phyloP scores from a whole-genome alignment of 2,113 vertebrate genomes.

The Actinemys pallida region DNA sequence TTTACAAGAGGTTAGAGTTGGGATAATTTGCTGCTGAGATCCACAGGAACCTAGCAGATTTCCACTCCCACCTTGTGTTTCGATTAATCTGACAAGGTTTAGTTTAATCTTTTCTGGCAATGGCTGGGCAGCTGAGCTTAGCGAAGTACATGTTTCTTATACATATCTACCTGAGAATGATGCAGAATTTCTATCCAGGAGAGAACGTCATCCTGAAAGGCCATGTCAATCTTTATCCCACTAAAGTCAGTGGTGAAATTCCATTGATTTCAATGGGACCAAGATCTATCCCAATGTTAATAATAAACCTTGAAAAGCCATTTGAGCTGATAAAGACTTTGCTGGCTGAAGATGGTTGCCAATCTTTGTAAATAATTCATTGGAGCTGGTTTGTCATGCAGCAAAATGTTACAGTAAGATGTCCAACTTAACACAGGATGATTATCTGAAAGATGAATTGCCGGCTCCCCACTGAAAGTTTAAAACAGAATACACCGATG shows the following conservation, averaged over 20 bases:
- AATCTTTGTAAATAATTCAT: constrained; percentile 62
- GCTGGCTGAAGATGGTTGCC: constrained; percentile 25
- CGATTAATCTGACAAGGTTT: background rate
- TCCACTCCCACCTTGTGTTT: background rate
- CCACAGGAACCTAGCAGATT: rapidly evolving
- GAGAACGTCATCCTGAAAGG: background rate
- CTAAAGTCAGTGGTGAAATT: constrained; percentile 28
- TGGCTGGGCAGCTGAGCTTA: background rate
- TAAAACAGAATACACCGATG: constrained; percentile 59
- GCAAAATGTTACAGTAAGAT: constrained; percentile 64
- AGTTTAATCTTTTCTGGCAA: background rate
- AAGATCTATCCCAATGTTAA: background rate
- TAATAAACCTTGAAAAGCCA: constrained; percentile 51
- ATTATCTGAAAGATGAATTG: constrained; percentile 70
- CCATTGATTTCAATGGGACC: background rate
- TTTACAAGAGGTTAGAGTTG: background rate
- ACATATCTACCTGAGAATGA: background rate
- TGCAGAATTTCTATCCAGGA: background rate
- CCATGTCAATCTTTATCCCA: background rate
- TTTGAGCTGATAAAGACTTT: constrained; percentile 32
- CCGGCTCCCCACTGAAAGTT: constrained; percentile 55
- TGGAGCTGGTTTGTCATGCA: constrained; percentile 49
- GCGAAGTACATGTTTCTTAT: background rate
- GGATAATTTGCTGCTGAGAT: background rate
- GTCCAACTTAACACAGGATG: constrained; percentile 57